Base-by-base conservation (phyloP, 2,113 vertebrate genomes). In the Myodes glareolus region DNA sequence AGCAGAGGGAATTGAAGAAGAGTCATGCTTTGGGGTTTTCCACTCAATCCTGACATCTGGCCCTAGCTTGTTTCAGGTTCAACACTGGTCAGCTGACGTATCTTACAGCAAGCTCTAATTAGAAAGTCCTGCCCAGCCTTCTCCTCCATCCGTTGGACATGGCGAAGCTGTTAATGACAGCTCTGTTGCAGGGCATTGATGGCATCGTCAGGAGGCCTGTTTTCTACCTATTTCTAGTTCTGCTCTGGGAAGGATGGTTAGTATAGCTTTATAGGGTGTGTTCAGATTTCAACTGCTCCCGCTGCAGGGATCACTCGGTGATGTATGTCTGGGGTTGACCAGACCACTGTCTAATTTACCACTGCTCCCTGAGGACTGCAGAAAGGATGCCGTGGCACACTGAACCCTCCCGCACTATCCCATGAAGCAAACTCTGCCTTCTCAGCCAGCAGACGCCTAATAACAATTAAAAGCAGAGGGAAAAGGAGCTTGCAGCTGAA, bases 381-480 rank as follows among this genome's bases (percentile, higher is more conserved):
- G 25, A 10, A 12, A 73, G 4, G 19, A 96, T 68, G 77, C 19
- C n/a, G 70, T 80, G 65, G 31, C 65, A 73, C 52, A 39, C 0
- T 52, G 55, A 50, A 87, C 61, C 75, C 77, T 77, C 68, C 80
- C 42, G 70, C 0, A 45, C 9, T 3, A 29, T n/a, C 31, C 45
- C 47, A 1, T 36, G 82, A 77, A 91, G 39, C 31, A 91, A 88
- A 76, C 25, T 31, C 6, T 7, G 42, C 47, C 27, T 77, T 65
- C 73, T 97, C 42, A 31, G 52, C 23, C 45, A 95, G 68, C 36
- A 73, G n/a, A 84, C 21, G n/a, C 82, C 65, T 90, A 50, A 78
- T 93, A 82, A 65, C n/a, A 88, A 94, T 91, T 86, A 94, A 87
- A 94, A 91, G 50, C 72, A 87, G 27, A 50, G 4, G 12, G 21